Evolutionary conservation across 2,888 invertebrate species (phyloP), one percentile per base, ranked within the genome.

Genomic region (Mellilla xanthometata): DNA sequence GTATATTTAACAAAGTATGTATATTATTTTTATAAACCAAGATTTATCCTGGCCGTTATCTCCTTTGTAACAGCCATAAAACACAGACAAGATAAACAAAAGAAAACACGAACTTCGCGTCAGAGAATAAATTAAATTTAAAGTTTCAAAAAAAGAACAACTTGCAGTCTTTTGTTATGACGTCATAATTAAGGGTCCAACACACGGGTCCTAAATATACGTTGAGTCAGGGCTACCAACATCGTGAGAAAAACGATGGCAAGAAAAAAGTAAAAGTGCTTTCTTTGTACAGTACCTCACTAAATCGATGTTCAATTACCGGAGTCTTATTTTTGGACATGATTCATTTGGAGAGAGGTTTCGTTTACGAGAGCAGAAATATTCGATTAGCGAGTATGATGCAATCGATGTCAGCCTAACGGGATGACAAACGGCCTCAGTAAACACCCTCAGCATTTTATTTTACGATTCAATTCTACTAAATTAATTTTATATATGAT

Each of bases 251-350:
- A 66, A 65, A 65, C 64, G 64, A 72, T 73, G 64, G 73, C 48
- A 81, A 38, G 33, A 48, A 48, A 86, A 86, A 85, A 86, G 88
- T 87, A 88, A 87, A 79, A 86, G 87, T 83, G 65, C 80, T 84
- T 81, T 85, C 87, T 85, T 87, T 82, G 79, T 80, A 79, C 77
- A 75, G 74, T 76, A 73, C 9, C 74, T 68, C 67, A 72, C 70
- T 60, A 80, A 79, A 82, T 77, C 76, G 70, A 75, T 73, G 71
- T 72, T 77, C 77, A 76, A 78, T 82, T 78, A 82, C 78, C 66
- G 68, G 69, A 70, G 56, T 67, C 70, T 78, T 74, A 75, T 82
- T 83, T 80, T 71, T 65, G 72, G 54, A 70, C 73, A 72, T 85
- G 83, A 85, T 85, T 87, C 85, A 86, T 81, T 76, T 76, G 62